A percentile compares a stretch with the other conserved stretches of the same genome.
Evolutionary conservation across 2,113 vertebrate genomes (phyloP).

Genomic region (Garra rufa): DNA sequence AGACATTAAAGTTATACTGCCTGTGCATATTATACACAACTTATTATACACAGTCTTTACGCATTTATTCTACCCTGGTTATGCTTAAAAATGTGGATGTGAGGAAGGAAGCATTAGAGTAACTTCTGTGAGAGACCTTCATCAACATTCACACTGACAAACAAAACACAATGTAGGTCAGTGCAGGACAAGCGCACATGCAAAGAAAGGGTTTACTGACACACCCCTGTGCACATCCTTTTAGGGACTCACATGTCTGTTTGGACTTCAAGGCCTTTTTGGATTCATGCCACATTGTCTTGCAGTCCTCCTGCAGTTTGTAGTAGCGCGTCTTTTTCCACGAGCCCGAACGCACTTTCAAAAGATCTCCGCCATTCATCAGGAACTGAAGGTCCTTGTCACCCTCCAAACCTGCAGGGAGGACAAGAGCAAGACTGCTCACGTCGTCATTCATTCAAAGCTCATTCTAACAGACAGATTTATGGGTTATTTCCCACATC

Average conservation of each 20-base stretch:
- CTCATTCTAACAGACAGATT: neutral
- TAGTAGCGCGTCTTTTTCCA: slow-evolving; percentile 90
- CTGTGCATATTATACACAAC: neutral
- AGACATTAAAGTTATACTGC: neutral
- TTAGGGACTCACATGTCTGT: slow-evolving; percentile 75
- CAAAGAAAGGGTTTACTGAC: slow-evolving; percentile 2
- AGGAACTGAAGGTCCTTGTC: slow-evolving; percentile 88
- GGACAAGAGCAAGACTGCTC: neutral
- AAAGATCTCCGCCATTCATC: slow-evolving; percentile 86
- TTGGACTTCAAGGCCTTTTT: slow-evolving; percentile 82
- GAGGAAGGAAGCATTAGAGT: neutral
- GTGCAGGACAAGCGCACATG: neutral
- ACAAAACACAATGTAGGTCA: neutral
- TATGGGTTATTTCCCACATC: neutral
- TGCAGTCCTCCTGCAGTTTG: slow-evolving; percentile 94
- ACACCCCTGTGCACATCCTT: slow-evolving; percentile 46
- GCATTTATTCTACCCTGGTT: neutral
- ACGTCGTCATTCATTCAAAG: neutral
- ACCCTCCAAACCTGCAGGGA: slow-evolving; percentile 82
- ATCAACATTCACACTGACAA: neutral
- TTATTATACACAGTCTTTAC: neutral
- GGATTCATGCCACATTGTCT: slow-evolving; percentile 95
- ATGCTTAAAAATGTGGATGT: neutral
- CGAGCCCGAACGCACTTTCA: slow-evolving; percentile 89
- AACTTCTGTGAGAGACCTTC: neutral